Evolutionary conservation across 2,888 invertebrate species (phyloP).

Genomic region (Lycophotia porphyrea): DNA sequence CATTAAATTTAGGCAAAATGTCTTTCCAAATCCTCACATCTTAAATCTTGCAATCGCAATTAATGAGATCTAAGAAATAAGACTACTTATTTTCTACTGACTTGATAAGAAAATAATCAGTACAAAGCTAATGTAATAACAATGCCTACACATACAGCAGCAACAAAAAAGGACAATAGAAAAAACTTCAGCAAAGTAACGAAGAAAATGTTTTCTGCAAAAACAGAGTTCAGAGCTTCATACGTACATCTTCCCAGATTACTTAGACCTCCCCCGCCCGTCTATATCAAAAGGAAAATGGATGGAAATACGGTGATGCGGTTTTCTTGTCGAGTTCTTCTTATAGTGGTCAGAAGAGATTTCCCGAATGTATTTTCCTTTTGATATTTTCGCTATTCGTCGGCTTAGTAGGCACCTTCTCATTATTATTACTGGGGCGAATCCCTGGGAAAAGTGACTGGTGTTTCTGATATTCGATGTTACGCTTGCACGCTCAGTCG

Average conservation of each 20-base stretch:
- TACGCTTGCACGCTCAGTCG: conserved; percentile 48
- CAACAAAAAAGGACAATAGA: conserved; percentile 56
- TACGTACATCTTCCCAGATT: conserved; percentile 64
- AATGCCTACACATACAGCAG: conserved; percentile 37
- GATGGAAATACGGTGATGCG: conserved; percentile 9
- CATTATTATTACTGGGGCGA: conserved; percentile 75
- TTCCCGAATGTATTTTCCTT: conserved; percentile 77
- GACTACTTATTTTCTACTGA: neutral
- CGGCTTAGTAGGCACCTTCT: conserved; percentile 66
- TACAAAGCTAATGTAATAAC: conserved; percentile 56
- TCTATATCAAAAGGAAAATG: conserved; percentile 33
- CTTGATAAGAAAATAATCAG: conserved; percentile 11
- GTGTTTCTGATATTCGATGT: conserved; percentile 62
- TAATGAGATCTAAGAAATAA: conserved; percentile 5
- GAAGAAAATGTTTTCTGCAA: conserved; percentile 75
- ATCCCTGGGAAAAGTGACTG: conserved; percentile 73
- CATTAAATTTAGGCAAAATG: neutral
- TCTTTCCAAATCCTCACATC: neutral
- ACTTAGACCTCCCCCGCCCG: conserved; percentile 61
- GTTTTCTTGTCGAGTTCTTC: conserved; percentile 57
- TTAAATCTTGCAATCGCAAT: neutral
- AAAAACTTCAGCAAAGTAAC: conserved; percentile 71
- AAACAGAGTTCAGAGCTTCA: conserved; percentile 70
- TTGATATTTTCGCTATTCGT: conserved; percentile 75
- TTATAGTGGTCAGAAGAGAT: conserved; percentile 71